These are phyloP conservation scores for Drosophila sp. DNA, from an alignment of 1,140 invertebrate genomes.

Conservation along the genomic window DNA sequence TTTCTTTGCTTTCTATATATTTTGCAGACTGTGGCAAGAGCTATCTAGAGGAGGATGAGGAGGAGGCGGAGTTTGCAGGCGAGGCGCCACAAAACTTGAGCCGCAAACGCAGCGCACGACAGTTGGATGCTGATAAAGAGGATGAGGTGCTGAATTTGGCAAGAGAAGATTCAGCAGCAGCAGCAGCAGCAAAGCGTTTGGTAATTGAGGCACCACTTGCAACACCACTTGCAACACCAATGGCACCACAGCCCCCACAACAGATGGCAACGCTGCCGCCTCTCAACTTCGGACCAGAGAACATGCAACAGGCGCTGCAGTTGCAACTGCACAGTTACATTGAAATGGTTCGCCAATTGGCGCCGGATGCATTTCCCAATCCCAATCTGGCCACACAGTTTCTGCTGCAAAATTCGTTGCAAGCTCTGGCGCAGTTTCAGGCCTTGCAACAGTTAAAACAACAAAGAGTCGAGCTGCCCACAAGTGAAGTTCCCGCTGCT, in stretches of 20 bases:
- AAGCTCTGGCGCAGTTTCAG: constrained; percentile 92
- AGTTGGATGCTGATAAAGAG: constrained; percentile 54
- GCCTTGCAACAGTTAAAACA: constrained; percentile 91
- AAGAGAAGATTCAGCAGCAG: constrained; percentile 23
- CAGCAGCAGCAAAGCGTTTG: constrained; percentile 57
- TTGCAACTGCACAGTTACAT: constrained; percentile 80
- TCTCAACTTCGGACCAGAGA: constrained; percentile 61
- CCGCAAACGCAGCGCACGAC: constrained; percentile 66
- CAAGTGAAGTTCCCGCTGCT: constrained; percentile 54
- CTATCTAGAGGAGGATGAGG: constrained; percentile 64
- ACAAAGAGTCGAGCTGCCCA: constrained; percentile 83
- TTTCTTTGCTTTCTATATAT: constrained; percentile 11
- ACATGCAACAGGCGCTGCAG: constrained; percentile 83
- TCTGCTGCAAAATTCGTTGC: constrained; percentile 84
- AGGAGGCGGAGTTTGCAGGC: constrained; percentile 24
- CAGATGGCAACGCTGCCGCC: constrained; percentile 37
- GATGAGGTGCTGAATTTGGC: constrained; percentile 75
- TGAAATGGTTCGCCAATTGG: constrained; percentile 79
- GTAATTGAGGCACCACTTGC: constrained; percentile 23
- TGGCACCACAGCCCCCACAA: neutral
- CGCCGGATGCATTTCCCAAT: constrained; percentile 71
- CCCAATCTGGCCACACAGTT: constrained; percentile 76
- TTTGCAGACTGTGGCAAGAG: constrained; percentile 74
- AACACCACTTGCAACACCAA: neutral
- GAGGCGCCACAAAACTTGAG: constrained; percentile 73